Percentiles rank a stretch among this genome's conserved stretches.
Evolutionary conservation across 2,888 invertebrate genomes (phyloP).

Genomic region (Platycnemis pennipes): DNA sequence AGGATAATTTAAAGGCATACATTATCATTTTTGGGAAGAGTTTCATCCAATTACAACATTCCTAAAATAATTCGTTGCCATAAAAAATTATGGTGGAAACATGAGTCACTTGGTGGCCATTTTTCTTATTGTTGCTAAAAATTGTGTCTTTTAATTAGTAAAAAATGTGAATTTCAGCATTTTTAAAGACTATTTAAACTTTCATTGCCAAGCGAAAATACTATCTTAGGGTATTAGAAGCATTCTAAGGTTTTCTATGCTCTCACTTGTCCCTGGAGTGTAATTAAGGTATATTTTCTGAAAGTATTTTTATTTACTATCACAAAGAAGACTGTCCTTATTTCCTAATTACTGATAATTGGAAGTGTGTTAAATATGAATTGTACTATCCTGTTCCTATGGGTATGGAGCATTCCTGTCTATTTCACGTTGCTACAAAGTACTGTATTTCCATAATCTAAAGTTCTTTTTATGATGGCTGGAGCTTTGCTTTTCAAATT

Average conservation of each 20-base stretch:
- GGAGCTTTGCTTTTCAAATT: background rate
- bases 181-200: background rate
- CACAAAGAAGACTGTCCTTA: background rate
- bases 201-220: background rate
- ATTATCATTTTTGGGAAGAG: background rate
- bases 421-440: background rate
- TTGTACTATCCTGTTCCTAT: background rate
- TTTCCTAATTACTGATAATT: background rate
- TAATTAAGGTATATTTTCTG: background rate
- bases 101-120: background rate
- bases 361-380: background rate
- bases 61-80: background rate
- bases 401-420: background rate
- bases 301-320: background rate
- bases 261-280: background rate
- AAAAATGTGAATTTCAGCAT: background rate
- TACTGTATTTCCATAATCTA: no score
- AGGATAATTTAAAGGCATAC: no score
- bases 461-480: background rate
- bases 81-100: background rate
- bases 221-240: background rate
- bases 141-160: background rate
- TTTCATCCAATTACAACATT: background rate
- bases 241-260: background rate
- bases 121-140: background rate